Evolutionary conservation across 1,140 invertebrate species (phyloP).

Genomic region (Brachionus paranguensis): DNA sequence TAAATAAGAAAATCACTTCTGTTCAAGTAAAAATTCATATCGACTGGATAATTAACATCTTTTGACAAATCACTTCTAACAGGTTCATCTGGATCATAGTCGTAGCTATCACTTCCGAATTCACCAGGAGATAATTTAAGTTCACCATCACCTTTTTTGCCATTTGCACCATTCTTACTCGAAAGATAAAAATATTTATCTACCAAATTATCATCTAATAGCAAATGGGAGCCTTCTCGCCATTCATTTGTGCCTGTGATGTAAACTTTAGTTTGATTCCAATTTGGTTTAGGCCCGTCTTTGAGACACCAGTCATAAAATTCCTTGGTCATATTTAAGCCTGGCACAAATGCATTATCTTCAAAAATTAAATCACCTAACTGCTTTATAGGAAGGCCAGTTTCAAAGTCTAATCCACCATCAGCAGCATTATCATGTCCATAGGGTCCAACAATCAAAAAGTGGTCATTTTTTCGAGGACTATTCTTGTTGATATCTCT

Average conservation of each 20-base stretch:
- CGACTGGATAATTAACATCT: not conserved
- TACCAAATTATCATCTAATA: not conserved
- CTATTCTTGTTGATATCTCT: too few species aligned
- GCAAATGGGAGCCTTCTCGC: not conserved
- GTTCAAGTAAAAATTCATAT: not conserved
- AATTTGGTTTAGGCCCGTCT: not conserved
- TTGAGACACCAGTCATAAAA: slow-evolving; percentile 17
- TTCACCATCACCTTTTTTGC: not conserved
- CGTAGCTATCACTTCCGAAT: not conserved
- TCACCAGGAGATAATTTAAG: not conserved
- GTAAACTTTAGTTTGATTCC: not conserved
- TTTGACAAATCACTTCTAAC: not conserved
- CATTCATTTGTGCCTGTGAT: not conserved
- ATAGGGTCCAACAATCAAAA: too few species aligned
- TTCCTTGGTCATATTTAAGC: not conserved
- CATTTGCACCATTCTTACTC: not conserved
- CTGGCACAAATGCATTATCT: not conserved
- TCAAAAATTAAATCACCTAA: too few species aligned
- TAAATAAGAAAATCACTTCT: not conserved
- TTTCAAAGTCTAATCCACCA: too few species aligned
- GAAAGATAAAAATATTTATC: not conserved
- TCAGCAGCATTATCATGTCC: too few species aligned
- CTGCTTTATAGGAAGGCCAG: too few species aligned
- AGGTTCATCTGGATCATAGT: not conserved
- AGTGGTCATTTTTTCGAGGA: too few species aligned